Percentiles rank a stretch among this genome's conserved stretches.
Evolutionary conservation across 2,888 invertebrate species (phyloP).

Genomic region (Leptinotarsa peninsularis): DNA sequence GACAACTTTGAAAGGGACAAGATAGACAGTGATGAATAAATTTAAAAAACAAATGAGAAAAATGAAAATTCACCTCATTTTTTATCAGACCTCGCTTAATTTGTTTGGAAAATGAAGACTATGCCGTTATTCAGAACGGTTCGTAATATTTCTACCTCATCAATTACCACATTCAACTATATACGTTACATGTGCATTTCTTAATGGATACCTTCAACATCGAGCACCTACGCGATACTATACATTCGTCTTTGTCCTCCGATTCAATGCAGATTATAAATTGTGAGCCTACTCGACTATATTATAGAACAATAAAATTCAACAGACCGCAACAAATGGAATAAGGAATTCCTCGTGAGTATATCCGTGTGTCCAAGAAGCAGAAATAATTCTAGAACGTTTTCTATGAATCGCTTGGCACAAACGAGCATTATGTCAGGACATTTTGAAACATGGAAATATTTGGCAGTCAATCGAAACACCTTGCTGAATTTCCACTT

Average conservation of each 20-base stretch:
- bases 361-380: not conserved
- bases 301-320: constrained; percentile 5
- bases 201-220: not conserved
- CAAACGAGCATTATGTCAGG: not conserved
- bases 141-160: not conserved
- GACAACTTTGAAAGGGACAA: no score
- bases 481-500: no score
- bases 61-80: no score
- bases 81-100: no score
- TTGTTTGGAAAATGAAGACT: no score
- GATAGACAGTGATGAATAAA: no score
- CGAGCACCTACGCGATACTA: not conserved
- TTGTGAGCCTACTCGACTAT: not conserved
- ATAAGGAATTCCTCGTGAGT: not conserved
- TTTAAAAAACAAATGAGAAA: no score
- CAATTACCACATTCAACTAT: not conserved
- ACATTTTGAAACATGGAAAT: no score
- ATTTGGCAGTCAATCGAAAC: no score
- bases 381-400: not conserved
- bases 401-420: not conserved
- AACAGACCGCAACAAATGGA: not conserved
- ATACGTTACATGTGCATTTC: not conserved
- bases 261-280: not conserved
- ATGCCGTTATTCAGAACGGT: no score
- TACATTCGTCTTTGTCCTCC: not conserved